Evolutionary conservation across 2,888 invertebrate genomes (phyloP).

Genomic region (Linnaemya tessellans): DNA sequence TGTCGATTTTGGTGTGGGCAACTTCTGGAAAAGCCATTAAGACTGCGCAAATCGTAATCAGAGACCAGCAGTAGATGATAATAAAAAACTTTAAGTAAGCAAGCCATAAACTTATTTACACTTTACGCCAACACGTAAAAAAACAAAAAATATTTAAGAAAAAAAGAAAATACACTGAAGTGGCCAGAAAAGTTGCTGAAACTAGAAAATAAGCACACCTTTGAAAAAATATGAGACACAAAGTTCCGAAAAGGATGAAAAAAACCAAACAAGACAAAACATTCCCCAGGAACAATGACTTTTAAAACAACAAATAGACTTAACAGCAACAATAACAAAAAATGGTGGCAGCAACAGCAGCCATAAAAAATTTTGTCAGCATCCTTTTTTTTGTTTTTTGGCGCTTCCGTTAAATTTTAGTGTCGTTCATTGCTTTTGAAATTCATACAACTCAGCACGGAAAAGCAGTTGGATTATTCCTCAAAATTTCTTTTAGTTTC

Average conservation of each 20-base stretch:
- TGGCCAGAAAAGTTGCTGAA: neutral
- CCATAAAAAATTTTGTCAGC: constrained; percentile 16
- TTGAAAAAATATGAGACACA: neutral
- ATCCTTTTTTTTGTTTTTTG: constrained; percentile 19
- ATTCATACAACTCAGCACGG: neutral
- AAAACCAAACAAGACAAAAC: constrained; percentile 15
- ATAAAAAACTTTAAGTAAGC: constrained; percentile 33
- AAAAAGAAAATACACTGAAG: neutral
- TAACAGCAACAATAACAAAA: neutral
- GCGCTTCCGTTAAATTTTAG: constrained; percentile 32
- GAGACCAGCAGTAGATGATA: neutral
- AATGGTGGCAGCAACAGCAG: constrained; percentile 23
- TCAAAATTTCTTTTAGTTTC: neutral
- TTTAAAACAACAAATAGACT: constrained; percentile 1
- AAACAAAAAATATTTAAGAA: neutral
- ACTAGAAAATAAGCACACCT: neutral
- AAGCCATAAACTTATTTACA: constrained; percentile 32
- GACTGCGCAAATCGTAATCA: neutral
- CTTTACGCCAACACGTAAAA: neutral
- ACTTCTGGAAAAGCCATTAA: neutral
- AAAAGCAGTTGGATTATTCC: neutral
- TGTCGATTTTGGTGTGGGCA: neutral
- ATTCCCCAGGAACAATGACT: neutral
- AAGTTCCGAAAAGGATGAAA: constrained; percentile 9
- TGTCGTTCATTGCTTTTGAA: neutral